phyloP scores from a whole-genome alignment of 2,888 invertebrate species.

The Erynnis tages region DNA sequence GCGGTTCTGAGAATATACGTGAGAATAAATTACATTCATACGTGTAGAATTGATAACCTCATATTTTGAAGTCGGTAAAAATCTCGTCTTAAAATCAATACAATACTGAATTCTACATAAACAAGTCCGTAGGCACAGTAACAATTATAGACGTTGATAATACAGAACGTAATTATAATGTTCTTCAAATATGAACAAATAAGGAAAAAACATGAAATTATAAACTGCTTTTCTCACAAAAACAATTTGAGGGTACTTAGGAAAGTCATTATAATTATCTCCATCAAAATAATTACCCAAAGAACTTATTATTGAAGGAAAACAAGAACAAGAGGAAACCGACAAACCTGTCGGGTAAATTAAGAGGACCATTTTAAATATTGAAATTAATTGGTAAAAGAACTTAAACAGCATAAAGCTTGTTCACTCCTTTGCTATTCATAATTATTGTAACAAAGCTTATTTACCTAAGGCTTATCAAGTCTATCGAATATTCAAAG shows the following conservation, averaged over 20 bases:
- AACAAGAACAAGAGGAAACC: neutral
- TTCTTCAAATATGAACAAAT: neutral
- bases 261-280: neutral
- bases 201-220: neutral
- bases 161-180: neutral
- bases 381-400: conserved; percentile 1
- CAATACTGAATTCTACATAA: too few relatives aligned
- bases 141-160: neutral
- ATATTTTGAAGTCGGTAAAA: too few relatives aligned
- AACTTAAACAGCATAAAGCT: too few relatives aligned
- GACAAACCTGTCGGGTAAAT: conserved; percentile 8
- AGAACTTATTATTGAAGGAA: conserved; percentile 6
- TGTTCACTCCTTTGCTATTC: too few relatives aligned
- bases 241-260: neutral
- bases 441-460: too few relatives aligned
- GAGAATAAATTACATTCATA: too few relatives aligned
- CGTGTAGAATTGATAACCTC: too few relatives aligned
- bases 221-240: neutral
- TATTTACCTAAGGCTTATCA: too few relatives aligned
- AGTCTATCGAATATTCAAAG: too few relatives aligned
- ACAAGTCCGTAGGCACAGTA: too few relatives aligned
- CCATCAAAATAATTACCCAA: neutral
- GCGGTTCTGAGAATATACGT: too few relatives aligned
- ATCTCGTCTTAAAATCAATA: too few relatives aligned
- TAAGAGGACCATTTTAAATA: conserved; percentile 6